Percentiles rank a stretch among this genome's conserved stretches.
phyloP scores from a whole-genome alignment of 2,113 vertebrate genomes.

The Lagopus leucura region DNA sequence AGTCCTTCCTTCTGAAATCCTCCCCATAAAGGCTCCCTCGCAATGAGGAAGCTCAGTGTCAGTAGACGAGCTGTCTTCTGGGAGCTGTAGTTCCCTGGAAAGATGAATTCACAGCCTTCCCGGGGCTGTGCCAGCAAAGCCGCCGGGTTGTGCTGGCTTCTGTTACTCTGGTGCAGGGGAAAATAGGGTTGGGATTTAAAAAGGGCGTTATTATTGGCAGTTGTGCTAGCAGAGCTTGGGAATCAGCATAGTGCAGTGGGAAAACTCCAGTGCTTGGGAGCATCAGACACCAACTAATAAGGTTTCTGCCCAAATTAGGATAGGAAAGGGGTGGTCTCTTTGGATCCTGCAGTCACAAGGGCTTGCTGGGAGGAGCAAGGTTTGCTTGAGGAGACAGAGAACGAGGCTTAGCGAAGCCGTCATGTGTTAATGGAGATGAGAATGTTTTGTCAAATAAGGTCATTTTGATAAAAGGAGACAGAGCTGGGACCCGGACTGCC shows the following conservation, averaged over 20 bases:
- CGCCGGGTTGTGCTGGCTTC: background rate
- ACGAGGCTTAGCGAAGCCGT: background rate
- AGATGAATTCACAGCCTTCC: background rate
- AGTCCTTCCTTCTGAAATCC: background rate
- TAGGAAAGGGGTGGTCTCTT: background rate
- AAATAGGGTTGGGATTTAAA: background rate
- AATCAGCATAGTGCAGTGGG: background rate
- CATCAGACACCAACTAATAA: background rate
- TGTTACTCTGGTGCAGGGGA: background rate
- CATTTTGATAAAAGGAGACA: background rate
- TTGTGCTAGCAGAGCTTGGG: background rate
- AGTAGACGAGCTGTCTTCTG: background rate
- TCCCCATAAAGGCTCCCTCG: background rate
- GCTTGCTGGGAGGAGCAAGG: background rate
- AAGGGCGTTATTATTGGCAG: background rate
- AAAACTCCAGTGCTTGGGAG: background rate
- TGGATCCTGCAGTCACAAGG: background rate
- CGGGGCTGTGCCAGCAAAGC: background rate
- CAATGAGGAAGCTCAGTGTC: background rate
- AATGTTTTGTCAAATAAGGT: background rate
- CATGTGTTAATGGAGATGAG: background rate
- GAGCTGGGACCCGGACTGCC: background rate
- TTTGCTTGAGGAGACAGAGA: background rate
- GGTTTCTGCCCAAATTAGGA: background rate
- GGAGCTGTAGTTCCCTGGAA: background rate